phyloP scores from a whole-genome alignment of 2,113 vertebrate genomes.

The Astur gentilis region DNA sequence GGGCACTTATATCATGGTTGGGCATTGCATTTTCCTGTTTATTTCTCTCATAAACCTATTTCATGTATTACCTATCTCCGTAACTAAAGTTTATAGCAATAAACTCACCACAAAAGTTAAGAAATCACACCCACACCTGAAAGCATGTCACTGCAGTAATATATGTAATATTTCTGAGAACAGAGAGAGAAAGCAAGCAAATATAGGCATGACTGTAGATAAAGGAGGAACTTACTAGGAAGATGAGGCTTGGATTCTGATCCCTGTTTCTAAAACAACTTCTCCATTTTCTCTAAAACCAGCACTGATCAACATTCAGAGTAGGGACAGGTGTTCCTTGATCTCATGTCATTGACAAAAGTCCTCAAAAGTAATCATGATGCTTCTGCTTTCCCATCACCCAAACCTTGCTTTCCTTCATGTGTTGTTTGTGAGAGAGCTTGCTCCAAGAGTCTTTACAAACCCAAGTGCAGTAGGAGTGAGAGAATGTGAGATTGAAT shows the following conservation, averaged over 20 bases:
- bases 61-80: neutral
- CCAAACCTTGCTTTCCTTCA: neutral
- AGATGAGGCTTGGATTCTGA: neutral
- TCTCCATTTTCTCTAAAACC: neutral
- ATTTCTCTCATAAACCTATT: neutral
- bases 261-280: neutral
- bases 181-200: neutral
- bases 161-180: neutral
- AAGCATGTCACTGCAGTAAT: neutral
- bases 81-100: neutral
- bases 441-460: neutral
- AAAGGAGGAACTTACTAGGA: neutral
- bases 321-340: neutral
- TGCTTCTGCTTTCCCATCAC: neutral
- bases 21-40: neutral
- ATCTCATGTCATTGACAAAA: neutral
- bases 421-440: rapidly evolving
- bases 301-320: neutral
- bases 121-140: neutral
- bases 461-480: neutral
- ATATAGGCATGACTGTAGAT: neutral
- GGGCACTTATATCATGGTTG: neutral
- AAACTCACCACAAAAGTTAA: neutral
- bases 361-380: neutral
- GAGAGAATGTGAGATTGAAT: neutral